A percentile compares a stretch with the other conserved stretches of the same genome.
These are phyloP conservation scores for Oeneis ivallda DNA, from an alignment of 2,888 invertebrate species.

Conservation along the genomic window DNA sequence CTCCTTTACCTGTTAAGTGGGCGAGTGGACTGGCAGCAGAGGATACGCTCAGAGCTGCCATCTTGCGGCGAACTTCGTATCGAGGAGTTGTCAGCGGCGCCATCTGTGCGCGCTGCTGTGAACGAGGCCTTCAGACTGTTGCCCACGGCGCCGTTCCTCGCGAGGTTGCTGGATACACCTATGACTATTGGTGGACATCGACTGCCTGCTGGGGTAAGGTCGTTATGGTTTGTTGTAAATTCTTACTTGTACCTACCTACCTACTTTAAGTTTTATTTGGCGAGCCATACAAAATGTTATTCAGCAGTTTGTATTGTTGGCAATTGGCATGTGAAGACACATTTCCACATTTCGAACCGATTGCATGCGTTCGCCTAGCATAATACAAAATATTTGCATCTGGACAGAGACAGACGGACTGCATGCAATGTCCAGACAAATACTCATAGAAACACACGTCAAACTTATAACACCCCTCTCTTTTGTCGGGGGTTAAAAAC, in stretches of 20 bases:
- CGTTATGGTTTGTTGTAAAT: slow-evolving; percentile 22
- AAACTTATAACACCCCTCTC: no score
- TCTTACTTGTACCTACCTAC: neutral
- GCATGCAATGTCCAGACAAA: no score
- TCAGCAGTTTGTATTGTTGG: no score
- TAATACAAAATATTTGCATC: no score
- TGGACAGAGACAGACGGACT: no score
- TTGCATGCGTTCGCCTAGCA: no score
- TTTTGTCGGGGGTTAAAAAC: no score
- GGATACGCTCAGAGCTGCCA: slow-evolving; percentile 85
- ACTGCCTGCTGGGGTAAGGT: slow-evolving; percentile 86
- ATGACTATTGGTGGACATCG: slow-evolving; percentile 86
- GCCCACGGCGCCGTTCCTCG: slow-evolving; percentile 90
- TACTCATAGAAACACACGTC: no score
- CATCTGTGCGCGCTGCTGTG: slow-evolving; percentile 89
- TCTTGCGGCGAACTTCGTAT: slow-evolving; percentile 79
- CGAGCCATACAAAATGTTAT: no score
- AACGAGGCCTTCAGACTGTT: slow-evolving; percentile 87
- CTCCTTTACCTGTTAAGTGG: slow-evolving; percentile 87
- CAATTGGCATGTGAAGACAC: no score
- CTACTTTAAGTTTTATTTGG: no score
- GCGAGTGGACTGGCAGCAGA: slow-evolving; percentile 84
- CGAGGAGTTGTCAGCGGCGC: slow-evolving; percentile 83
- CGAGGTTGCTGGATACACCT: slow-evolving; percentile 87
- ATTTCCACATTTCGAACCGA: no score